Evolutionary conservation across 2,113 vertebrate genomes (phyloP), one percentile per base, ranked within the genome.

Genomic region (Anser brachyrhynchus): DNA sequence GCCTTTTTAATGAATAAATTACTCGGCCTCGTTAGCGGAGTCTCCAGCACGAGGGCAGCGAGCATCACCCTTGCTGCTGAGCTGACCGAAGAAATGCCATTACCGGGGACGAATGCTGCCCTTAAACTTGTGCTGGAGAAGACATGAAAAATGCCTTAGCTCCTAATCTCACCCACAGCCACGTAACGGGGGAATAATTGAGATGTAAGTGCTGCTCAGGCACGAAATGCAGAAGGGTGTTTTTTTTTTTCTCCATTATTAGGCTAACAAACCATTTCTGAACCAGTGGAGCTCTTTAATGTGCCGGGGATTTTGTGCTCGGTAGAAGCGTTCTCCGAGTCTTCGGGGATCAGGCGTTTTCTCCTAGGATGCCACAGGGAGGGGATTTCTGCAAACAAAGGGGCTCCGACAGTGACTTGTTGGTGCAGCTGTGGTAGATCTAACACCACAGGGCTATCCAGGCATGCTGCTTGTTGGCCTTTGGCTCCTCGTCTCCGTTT

Each of bases 1-100:
- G 61, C 57, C 90, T 76, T 49, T 49, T 95, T 95, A 94, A 92
- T 93, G 73, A 95, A 96, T 96, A 93, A 96, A 96, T 92, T 95
- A 93, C 76, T 87, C 35, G 28, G 52, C 49, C 67, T 94, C 12
- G 0, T 96, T 96, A 96, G 76, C 5, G 7, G 35, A 78, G 35
- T 72, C 71, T 83, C 57, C 0, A 2, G 80, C 77, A 82, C 0
- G 7, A 93, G 72, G 88, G 85, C 90, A 92, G 39, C 73, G 81
- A 94, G n/a, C 44, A 49, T 84, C 88, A 93, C 90, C 90, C 93
- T 83, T 88, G 57, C 69, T 37, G 37, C 72, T 72, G 71, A 71
- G 69, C 9, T 92, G 79, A 86, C 92, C 94, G 67, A 77, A 85
- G 92, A 61, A 77, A 19, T 92, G 88, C 87, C n/a, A 3, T 66